Conservation (phyloP, 2,888 invertebrate species). For the Eupithecia centaureata region DNA sequence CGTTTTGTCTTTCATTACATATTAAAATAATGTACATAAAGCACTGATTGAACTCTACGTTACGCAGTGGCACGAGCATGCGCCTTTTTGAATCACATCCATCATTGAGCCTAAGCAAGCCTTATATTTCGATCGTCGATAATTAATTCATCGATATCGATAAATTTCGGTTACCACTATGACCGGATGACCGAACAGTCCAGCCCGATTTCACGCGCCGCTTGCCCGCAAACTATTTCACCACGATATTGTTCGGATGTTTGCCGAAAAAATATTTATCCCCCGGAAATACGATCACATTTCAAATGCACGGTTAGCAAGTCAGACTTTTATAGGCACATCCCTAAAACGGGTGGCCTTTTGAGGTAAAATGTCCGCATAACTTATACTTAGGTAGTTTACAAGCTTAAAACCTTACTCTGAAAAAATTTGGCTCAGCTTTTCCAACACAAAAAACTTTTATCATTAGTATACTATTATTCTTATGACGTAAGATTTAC, state of each 20-base stretch:
- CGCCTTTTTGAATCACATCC: too few relatives aligned
- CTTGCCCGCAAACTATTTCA: slow-evolving; percentile 45
- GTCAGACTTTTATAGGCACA: slow-evolving; percentile 2
- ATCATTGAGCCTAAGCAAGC: not conserved
- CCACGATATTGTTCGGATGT: slow-evolving; percentile 35
- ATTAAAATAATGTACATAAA: too few relatives aligned
- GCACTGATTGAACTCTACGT: too few relatives aligned
- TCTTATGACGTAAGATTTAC: too few relatives aligned
- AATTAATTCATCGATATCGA: slow-evolving; percentile 12
- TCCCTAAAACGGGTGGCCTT: not conserved
- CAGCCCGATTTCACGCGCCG: slow-evolving; percentile 63
- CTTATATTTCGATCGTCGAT: not conserved
- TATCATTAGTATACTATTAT: too few relatives aligned
- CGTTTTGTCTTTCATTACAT: too few relatives aligned
- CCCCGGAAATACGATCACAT: slow-evolving; percentile 17
- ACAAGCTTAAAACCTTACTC: too few relatives aligned
- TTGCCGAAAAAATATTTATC: slow-evolving; percentile 34
- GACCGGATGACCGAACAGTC: slow-evolving; percentile 44
- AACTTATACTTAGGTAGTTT: too few relatives aligned
- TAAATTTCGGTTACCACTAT: slow-evolving; percentile 16
- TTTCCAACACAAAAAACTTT: too few relatives aligned
- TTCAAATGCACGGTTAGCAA: slow-evolving; percentile 7
- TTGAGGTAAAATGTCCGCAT: not conserved
- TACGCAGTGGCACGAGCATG: too few relatives aligned
- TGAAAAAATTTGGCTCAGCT: too few relatives aligned